Conservation (phyloP, 1,140 invertebrate species). For the Brachionus rotundiformis region DNA sequence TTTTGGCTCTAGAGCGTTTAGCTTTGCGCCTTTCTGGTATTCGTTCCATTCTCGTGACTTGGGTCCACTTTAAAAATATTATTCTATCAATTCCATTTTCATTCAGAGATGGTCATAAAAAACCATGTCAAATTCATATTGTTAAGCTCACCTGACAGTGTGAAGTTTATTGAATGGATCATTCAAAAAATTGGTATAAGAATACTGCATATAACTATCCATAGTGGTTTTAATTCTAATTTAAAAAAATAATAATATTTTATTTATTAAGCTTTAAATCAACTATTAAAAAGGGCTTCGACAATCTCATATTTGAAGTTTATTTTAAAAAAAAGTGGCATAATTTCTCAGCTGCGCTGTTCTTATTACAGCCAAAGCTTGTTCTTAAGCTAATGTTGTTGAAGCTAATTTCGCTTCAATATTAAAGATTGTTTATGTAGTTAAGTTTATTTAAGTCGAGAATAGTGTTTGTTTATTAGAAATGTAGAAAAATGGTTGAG, state of each 20-base stretch:
- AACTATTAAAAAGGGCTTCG: neutral
- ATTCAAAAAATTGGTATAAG: constrained; percentile 20
- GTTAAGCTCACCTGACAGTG: neutral
- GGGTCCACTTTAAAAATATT: constrained; percentile 54
- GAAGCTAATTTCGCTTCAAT: neutral
- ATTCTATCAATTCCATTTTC: too few species aligned
- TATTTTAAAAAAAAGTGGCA: neutral
- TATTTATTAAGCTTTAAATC: neutral
- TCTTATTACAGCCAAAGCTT: neutral
- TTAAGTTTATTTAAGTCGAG: constrained; percentile 8
- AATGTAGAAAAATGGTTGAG: neutral
- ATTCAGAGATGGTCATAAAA: too few species aligned
- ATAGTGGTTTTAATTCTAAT: too few species aligned
- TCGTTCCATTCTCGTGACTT: constrained; percentile 54
- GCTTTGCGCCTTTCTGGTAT: constrained; percentile 58
- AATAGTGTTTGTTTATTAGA: constrained; percentile 9
- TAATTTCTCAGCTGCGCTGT: constrained; percentile 16
- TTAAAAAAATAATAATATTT: neutral
- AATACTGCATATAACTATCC: constrained; percentile 25
- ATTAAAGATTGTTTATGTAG: constrained; percentile 10
- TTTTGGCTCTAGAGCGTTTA: constrained; percentile 60
- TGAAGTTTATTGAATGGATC: constrained; percentile 31
- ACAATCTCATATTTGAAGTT: neutral
- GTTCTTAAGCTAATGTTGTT: constrained; percentile 8
- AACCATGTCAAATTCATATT: neutral